phyloP scores from a whole-genome alignment of 2,888 invertebrate genomes.

The Troides oblongomaculatus region DNA sequence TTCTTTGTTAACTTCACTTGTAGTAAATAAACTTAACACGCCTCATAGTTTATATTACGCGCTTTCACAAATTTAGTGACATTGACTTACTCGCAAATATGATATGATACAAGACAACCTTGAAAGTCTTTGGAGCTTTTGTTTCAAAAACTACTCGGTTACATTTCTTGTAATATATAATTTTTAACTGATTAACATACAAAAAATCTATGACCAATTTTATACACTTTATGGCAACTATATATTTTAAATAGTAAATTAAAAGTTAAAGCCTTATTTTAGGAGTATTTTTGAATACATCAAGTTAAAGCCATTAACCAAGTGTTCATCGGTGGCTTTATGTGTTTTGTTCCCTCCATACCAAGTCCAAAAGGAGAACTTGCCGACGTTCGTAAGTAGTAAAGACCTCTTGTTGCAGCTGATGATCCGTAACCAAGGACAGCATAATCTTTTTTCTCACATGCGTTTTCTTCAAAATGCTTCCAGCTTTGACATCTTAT shows the following conservation, averaged over 20 bases:
- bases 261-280: background rate
- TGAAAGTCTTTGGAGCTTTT: background rate
- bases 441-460: conserved; percentile 56
- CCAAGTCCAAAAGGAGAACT: conserved; percentile 66
- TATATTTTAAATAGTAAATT: background rate
- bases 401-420: conserved; percentile 61
- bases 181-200: background rate
- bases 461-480: conserved; percentile 60
- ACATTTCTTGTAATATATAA: too few species aligned
- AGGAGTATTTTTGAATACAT: conserved; percentile 6
- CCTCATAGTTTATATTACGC: background rate
- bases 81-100: background rate
- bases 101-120: background rate
- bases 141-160: background rate
- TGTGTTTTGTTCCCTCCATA: conserved; percentile 60
- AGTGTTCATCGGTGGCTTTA: conserved; percentile 40
- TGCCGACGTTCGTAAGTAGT: conserved; percentile 64
- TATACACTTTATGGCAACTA: conserved; percentile 14
- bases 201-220: background rate
- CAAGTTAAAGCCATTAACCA: conserved; percentile 52
- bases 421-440: conserved; percentile 73
- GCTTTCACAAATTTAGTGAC: background rate
- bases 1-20: background rate
- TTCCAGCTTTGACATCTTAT: conserved; percentile 65
- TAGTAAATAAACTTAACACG: background rate